Conservation (phyloP, 2,888 invertebrate species). For the Meganola albula region DNA sequence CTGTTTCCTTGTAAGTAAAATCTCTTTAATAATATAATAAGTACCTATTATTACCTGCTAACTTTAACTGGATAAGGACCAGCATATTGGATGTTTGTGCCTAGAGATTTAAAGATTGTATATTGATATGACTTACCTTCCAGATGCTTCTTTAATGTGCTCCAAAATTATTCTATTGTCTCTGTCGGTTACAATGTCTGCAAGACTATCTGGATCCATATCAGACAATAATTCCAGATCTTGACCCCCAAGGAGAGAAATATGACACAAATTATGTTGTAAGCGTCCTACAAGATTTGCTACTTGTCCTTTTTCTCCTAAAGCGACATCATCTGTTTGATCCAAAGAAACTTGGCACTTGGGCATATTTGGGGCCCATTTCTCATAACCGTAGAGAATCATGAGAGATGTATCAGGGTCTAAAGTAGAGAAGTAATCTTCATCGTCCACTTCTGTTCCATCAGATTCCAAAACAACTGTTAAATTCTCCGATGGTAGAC, state of each 20-base stretch:
- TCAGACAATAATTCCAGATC: conserved; percentile 91
- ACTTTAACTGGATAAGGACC: no score
- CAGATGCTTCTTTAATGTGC: conserved; percentile 89
- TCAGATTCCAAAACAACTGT: conserved; percentile 93
- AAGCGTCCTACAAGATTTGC: conserved; percentile 87
- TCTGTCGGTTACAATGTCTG: conserved; percentile 86
- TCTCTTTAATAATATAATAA: no score
- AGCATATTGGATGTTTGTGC: no score
- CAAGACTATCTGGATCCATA: conserved; percentile 93
- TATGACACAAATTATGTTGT: conserved; percentile 89
- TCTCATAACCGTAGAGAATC: conserved; percentile 86
- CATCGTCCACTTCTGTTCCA: conserved; percentile 97
- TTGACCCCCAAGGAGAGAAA: conserved; percentile 88
- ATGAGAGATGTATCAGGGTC: conserved; percentile 92
- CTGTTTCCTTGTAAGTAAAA: no score
- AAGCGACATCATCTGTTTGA: conserved; percentile 74
- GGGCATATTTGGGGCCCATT: conserved; percentile 83
- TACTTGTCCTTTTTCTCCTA: conserved; percentile 78
- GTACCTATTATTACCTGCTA: no score
- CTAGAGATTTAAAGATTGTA: no score
- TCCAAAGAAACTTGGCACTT: conserved; percentile 80
- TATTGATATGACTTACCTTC: conserved; percentile 76
- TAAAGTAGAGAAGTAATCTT: conserved; percentile 94
- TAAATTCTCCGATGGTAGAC: conserved; percentile 79
- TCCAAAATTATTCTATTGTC: conserved; percentile 86